Evolutionary conservation across 30 jellyfish, hydroid and myxozoan species (phyloP), one percentile per base, ranked within the genome.

Genomic region (Hydractinia echinata): DNA sequence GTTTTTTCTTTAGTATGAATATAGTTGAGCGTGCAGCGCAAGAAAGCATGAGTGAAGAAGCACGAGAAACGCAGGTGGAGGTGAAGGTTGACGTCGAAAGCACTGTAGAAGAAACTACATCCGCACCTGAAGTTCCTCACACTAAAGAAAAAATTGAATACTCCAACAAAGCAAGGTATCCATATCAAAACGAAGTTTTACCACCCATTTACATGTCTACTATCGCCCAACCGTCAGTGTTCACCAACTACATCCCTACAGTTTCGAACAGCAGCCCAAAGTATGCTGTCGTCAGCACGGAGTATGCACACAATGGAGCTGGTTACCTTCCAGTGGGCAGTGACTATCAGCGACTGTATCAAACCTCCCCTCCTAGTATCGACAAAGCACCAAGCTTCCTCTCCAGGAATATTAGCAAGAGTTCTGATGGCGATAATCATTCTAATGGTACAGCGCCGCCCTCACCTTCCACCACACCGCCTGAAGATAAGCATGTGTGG

Each of bases 401-500:
- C 8, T 64, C 74, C 39, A 44, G 74, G 10, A 51, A n/a, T 64
- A n/a, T 64, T 44, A 51, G 39, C 19, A 64, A 51, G 4, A 64
- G 39, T 51, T 7, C 51, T 13, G 74, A 64, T 64, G 74, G 19
- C 39, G 74, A 64, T n/a, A 64, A 64, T 64, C 74, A 64, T 51
- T 7, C 74, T 51, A 64, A 64, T 64, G 74, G 74, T 7, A 64
- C 39, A n/a, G 84, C 73, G 10, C 50, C 84, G 1, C 60, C 73
- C 14, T 53, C 73, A 7, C 84, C 73, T 39, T 76, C 84, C 20
- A 14, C 51, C 73, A 52, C 88, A 20, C 88, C 91, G 61, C 88
- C 86, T 51, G 86, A 74, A 4, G 97, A 89, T 6, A 89, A 89
- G 73, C 97, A 86, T 48, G 87, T 89, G 19, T 89, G 97, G 97